phyloP scores from a whole-genome alignment of 2,888 invertebrate species.

The Blastobasis lacticolella region DNA sequence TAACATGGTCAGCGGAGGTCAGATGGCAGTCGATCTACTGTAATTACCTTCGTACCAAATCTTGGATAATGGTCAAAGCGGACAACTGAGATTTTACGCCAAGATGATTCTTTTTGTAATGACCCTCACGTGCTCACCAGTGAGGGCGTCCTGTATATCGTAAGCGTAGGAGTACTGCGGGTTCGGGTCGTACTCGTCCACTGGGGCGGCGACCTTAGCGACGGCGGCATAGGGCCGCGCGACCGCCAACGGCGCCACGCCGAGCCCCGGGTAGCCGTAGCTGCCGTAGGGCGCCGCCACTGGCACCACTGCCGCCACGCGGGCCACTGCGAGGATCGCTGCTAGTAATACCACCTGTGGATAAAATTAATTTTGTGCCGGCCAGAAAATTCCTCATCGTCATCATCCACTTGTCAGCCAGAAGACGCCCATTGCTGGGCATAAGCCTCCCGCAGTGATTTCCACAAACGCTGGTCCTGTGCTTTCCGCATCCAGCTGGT shows the following conservation, averaged over 20 bases:
- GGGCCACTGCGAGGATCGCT: conserved; percentile 45
- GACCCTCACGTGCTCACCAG: conserved; percentile 43
- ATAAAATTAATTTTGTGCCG: background rate
- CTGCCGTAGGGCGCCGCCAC: conserved; percentile 42
- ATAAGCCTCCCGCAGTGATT: too few relatives aligned
- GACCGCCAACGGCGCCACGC: conserved; percentile 42
- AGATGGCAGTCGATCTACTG: too few relatives aligned
- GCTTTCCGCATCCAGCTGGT: too few relatives aligned
- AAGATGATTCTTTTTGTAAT: too few relatives aligned
- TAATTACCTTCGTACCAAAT: too few relatives aligned
- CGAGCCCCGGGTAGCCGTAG: conserved; percentile 37
- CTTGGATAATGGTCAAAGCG: too few relatives aligned
- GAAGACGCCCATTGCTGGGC: too few relatives aligned
- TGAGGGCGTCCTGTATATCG: conserved; percentile 79
- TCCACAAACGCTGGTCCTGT: too few relatives aligned
- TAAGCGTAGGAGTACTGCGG: conserved; percentile 81
- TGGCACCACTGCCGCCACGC: conserved; percentile 32
- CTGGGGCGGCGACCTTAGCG: conserved; percentile 53
- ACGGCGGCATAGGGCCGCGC: conserved; percentile 41
- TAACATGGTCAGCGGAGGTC: too few relatives aligned
- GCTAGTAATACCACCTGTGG: conserved; percentile 46
- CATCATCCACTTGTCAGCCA: too few relatives aligned
- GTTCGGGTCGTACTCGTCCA: conserved; percentile 75
- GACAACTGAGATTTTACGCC: too few relatives aligned
- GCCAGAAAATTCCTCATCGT: too few relatives aligned